Evolutionary conservation across 2,888 invertebrate genomes (phyloP), one percentile per base, ranked within the genome.

Genomic region (Sinelater perroti): DNA sequence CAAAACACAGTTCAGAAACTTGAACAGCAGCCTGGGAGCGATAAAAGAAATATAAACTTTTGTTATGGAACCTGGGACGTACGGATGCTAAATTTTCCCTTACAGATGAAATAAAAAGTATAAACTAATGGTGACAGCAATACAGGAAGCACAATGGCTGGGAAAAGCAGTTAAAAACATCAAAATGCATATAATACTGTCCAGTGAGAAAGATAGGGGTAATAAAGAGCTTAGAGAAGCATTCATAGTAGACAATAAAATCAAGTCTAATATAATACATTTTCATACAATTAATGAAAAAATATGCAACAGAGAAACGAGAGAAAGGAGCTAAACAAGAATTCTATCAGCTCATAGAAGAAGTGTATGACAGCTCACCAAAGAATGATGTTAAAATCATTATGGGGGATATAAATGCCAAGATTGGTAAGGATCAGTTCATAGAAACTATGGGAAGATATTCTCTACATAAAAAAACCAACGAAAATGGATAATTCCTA

Each of bases 181-280:
- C 2, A 38, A 38, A 10, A 18, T 18, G 10, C 18, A 38, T 10
- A 38, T 10, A 10, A 38, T 38, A 10, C 20, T 38, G 10, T 14
- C 2, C 18, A 38, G 20, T 20, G 38, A 11, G 7, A 38, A 20
- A 7, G n/a, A n/a, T 11, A 20, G 16, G 16, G 35, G 35, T 6
- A n/a, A 31, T 11, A 31, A 31, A n/a, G 31, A 31, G 13, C 13
- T 31, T 31, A 6, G 13, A n/a, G 31, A 13, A 31, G 31, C 13
- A 31, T 31, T 31, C 13, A 31, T 11, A 11, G 31, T 31, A 31
- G 31, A 31, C 31, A 31, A 31, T n/a, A 31, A 31, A n/a, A n/a
- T 2, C 31, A 31, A 31, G 14, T 5, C 10, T 6, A 31, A 11
- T n/a, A 31, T 2, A 4, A 11, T 11, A 11, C 3, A 31, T 31